A percentile compares a stretch with the other conserved stretches of the same genome.
Conservation (phyloP, 2,888 invertebrate genomes). For the Apotomis capreana region DNA sequence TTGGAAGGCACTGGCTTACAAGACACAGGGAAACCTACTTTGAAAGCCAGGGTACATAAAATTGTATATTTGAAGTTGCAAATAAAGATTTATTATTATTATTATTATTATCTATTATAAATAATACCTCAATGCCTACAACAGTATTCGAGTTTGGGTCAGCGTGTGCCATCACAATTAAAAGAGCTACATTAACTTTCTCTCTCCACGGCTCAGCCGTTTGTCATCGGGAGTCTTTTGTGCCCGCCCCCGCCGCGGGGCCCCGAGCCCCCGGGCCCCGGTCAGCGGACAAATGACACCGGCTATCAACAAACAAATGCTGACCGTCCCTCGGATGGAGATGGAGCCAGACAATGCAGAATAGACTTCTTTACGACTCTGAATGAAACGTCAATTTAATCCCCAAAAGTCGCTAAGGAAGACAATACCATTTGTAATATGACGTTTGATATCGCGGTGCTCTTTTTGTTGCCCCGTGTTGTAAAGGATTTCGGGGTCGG, state of each 20-base stretch:
- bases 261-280: not conserved
- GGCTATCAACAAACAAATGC: conserved; percentile 24
- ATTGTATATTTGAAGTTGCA: no score
- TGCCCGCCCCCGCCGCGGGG: not conserved
- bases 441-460: not conserved
- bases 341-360: conserved; percentile 13
- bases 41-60: no score
- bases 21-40: no score
- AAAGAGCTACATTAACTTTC: conserved; percentile 10
- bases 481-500: not conserved
- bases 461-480: not conserved
- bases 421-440: not conserved
- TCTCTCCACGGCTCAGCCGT: not conserved
- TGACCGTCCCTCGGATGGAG: conserved; percentile 16
- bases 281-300: conserved; percentile 8
- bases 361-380: not conserved
- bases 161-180: not conserved
- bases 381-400: conserved; percentile 17
- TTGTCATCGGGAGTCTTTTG: not conserved
- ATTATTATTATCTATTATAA: no score
- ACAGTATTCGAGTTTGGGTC: no score
- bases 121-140: not conserved
- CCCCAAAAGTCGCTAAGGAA: not conserved
- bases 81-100: no score
- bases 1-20: no score